Evolutionary conservation across 1,140 invertebrate species (phyloP).

Genomic region (Ditylenchus dipsaci): DNA sequence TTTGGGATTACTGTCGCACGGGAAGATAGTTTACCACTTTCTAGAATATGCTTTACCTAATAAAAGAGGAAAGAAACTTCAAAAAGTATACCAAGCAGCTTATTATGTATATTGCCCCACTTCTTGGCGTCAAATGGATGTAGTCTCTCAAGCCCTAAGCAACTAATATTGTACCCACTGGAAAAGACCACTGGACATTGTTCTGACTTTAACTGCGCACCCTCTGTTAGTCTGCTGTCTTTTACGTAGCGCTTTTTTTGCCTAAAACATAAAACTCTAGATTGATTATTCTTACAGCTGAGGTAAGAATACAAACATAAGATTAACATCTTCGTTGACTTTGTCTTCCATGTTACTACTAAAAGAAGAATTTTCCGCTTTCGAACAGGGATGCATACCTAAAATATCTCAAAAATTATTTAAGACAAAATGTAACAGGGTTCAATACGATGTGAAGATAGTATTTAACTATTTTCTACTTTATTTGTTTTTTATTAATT

Average conservation of each 20-base stretch:
- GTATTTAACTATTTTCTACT: too few species aligned
- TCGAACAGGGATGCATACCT: too few species aligned
- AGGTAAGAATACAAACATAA: too few species aligned
- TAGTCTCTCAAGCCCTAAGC: constrained; percentile 73
- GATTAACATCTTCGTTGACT: too few species aligned
- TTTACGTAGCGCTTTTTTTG: not conserved
- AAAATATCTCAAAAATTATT: too few species aligned
- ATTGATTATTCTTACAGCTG: too few species aligned
- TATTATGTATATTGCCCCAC: constrained; percentile 70
- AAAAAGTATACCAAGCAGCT: constrained; percentile 64
- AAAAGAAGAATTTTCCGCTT: too few species aligned
- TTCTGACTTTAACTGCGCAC: not conserved
- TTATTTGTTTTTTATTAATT: too few species aligned
- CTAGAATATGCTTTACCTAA: constrained; percentile 47
- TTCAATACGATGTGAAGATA: too few species aligned
- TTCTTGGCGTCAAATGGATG: constrained; percentile 84
- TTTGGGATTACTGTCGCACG: constrained; percentile 36
- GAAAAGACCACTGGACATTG: constrained; percentile 72
- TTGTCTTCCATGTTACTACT: too few species aligned
- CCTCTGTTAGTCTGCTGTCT: not conserved
- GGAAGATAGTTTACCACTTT: constrained; percentile 57
- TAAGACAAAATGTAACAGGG: too few species aligned
- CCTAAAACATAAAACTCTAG: not conserved
- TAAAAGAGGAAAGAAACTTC: constrained; percentile 7
- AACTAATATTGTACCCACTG: constrained; percentile 74